Evolutionary conservation across 2,797 vertebrate species (phyloP), one percentile per base, ranked within the genome.

Genomic region (Crypturellus tataupa): DNA sequence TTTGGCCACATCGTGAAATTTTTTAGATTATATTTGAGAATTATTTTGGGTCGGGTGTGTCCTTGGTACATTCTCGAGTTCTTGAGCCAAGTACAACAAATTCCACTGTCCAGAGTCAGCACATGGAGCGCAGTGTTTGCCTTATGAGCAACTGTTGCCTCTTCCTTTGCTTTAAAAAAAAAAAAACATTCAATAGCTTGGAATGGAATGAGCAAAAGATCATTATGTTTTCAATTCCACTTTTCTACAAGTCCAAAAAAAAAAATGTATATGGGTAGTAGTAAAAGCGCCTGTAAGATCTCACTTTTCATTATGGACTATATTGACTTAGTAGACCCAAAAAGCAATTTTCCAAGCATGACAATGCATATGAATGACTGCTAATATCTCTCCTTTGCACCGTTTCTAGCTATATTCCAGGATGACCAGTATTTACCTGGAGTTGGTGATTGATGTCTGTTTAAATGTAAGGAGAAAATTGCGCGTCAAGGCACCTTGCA

Each of bases 61-160:
- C 56, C 0, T 37, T 58, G 37, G 93, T 91, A 70, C 13, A 51
- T 89, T 92, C 88, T 81, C 23, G 67, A 80, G 89, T 87, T 92
- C 80, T 78, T 68, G 85, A 91, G 56, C 82, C 79, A 63, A 29
- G 89, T 92, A 86, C 10, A 6, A 20, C 72, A 51, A 95, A 91
- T 84, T 94, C 40, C 21, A 5, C 10, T 89, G 31, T 91, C 60
- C 85, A 42, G 85, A 87, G 85, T 84, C 85, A 87, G 14, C 56
- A 37, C 72, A n/a, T 10, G 27, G n/a, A 47, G 25, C 53, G 12
- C 92, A 82, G 70, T 87, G 93, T 94, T 92, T 80, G 85, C 80
- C 81, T 94, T 64, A 68, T 29, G 44, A 35, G 44, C 71, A 65
- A 27, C 68, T 90, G 19, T 67, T 92, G 59, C 63, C 44, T 81